Percentiles rank a stretch among this genome's conserved stretches.
phyloP scores from a whole-genome alignment of 2,113 vertebrate genomes.

The Glaucidium brasilianum region DNA sequence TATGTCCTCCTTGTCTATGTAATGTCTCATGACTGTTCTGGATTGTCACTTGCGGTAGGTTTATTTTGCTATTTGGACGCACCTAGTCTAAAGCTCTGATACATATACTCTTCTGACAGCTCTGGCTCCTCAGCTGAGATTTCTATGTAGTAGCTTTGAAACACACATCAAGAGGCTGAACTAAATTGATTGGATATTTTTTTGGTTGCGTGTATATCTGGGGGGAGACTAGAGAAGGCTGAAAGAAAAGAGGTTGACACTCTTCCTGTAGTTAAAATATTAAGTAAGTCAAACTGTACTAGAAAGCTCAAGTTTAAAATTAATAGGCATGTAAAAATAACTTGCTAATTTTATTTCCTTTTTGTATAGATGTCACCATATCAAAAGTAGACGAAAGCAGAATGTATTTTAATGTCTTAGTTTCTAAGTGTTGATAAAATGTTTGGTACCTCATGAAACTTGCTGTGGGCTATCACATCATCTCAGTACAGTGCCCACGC shows the following conservation, averaged over 20 bases:
- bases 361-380: constrained; percentile 17
- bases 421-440: background rate
- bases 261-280: constrained; percentile 8
- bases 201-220: background rate
- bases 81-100: constrained; percentile 87
- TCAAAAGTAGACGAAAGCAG: constrained; percentile 4
- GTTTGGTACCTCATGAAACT: background rate
- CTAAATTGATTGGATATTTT: constrained; percentile 83
- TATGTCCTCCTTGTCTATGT: constrained; percentile 98
- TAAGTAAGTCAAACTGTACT: constrained; percentile 56
- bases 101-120: constrained; percentile 84
- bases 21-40: constrained; percentile 99
- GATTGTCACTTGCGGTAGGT: constrained; percentile 99
- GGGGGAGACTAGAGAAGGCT: background rate
- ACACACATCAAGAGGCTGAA: constrained; percentile 89
- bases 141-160: constrained; percentile 79
- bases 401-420: background rate
- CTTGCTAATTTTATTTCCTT: background rate
- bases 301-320: constrained; percentile 68
- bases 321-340: background rate
- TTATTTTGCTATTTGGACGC: constrained; percentile 89
- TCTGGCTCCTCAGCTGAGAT: constrained; percentile 81
- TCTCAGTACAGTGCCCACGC: background rate
- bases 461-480: background rate
- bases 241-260: background rate